Conservation (phyloP, 2,888 invertebrate species). For the Caenorhabditis sp. region DNA sequence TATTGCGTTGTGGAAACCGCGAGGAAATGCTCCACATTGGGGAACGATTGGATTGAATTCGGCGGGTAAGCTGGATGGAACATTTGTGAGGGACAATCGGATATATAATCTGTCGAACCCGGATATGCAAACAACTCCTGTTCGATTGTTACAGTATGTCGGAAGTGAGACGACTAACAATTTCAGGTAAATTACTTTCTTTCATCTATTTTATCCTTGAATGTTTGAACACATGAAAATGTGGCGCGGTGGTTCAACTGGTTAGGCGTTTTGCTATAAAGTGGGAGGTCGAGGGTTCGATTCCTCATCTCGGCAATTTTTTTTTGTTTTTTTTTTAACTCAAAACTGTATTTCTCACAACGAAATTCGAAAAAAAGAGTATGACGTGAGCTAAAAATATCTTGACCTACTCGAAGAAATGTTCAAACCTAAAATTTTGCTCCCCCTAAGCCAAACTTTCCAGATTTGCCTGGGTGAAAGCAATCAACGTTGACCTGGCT, state of each 20-base stretch:
- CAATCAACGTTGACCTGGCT: constrained; percentile 39
- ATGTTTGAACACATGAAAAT: too few relatives aligned
- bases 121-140: constrained; percentile 16
- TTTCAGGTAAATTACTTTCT: constrained; percentile 28
- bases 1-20: constrained; percentile 42
- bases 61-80: constrained; percentile 35
- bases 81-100: constrained; percentile 35
- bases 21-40: constrained; percentile 46
- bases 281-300: too few relatives aligned
- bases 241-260: too few relatives aligned
- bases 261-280: too few relatives aligned
- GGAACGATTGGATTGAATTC: constrained; percentile 29
- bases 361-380: too few relatives aligned
- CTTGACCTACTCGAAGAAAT: not conserved
- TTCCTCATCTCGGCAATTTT: too few relatives aligned
- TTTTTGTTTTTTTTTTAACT: too few relatives aligned
- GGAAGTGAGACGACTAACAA: constrained; percentile 41
- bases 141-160: constrained; percentile 44
- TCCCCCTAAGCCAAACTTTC: not conserved
- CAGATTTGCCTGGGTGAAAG: constrained; percentile 44
- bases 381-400: too few relatives aligned
- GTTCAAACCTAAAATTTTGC: not conserved
- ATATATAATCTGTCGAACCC: constrained; percentile 24
- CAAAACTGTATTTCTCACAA: too few relatives aligned
- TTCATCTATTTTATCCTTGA: not conserved